phyloP scores from a whole-genome alignment of 2,888 invertebrate genomes.

The Selenia dentaria region DNA sequence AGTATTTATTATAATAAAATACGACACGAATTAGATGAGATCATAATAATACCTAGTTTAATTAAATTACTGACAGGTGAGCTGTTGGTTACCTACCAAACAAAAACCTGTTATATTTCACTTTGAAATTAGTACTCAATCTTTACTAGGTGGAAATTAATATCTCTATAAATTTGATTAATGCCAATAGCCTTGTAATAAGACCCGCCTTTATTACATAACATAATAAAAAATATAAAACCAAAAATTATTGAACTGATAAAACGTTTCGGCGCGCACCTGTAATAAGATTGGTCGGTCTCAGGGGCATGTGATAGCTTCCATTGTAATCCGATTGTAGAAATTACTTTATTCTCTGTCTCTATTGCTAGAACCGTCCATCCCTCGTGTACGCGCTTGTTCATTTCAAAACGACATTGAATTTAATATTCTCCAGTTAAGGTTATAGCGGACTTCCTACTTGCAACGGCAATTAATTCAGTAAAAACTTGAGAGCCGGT shows the following conservation, averaged over 20 bases:
- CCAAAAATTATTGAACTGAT: slow-evolving; percentile 1
- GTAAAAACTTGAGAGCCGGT: slow-evolving; percentile 8
- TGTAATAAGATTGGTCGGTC: slow-evolving; percentile 56
- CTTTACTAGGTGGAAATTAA: neutral
- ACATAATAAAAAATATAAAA: neutral
- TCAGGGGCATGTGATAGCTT: slow-evolving; percentile 46
- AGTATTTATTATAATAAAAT: neutral
- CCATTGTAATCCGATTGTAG: slow-evolving; percentile 54
- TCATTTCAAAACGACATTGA: slow-evolving; percentile 15
- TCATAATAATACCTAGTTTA: neutral
- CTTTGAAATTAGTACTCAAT: neutral
- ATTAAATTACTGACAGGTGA: neutral
- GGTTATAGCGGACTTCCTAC: slow-evolving; percentile 28
- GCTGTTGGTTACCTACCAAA: neutral
- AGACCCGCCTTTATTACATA: neutral
- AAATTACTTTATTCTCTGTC: slow-evolving; percentile 38
- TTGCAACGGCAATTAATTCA: slow-evolving; percentile 21
- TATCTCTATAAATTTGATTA: neutral
- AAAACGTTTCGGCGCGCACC: slow-evolving; percentile 31
- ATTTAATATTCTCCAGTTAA: slow-evolving; percentile 12
- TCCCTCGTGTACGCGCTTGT: slow-evolving; percentile 1
- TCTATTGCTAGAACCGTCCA: slow-evolving; percentile 2
- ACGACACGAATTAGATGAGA: neutral
- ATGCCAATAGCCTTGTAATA: slow-evolving; percentile 1
- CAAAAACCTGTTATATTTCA: slow-evolving; percentile 1